A percentile compares a stretch with the other conserved stretches of the same genome.
Evolutionary conservation across 2,797 vertebrate genomes (phyloP).

Genomic region (Lacerta bilineata): DNA sequence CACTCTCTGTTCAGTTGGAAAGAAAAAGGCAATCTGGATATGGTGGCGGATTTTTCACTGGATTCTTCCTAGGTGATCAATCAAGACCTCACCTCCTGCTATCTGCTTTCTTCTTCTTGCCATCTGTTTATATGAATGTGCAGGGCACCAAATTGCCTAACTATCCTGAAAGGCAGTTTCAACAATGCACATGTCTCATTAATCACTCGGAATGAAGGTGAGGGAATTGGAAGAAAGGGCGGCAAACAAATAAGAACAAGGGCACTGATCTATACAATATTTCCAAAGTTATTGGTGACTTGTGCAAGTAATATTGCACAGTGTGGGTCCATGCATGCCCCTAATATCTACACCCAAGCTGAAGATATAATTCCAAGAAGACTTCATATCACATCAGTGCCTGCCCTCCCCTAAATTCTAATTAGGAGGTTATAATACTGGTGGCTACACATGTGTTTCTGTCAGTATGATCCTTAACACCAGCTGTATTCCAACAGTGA

Average conservation of each 20-base stretch:
- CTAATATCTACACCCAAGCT: not conserved
- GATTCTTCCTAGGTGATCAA: constrained; percentile 12
- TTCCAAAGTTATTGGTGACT: not conserved
- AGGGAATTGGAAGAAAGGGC: not conserved
- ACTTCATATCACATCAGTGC: constrained; percentile 39
- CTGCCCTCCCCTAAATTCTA: constrained; percentile 52
- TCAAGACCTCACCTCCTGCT: constrained; percentile 5
- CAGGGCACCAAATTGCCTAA: not conserved
- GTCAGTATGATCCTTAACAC: constrained; percentile 65
- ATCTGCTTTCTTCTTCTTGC: not conserved
- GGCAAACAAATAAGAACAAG: not conserved
- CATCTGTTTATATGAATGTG: constrained; percentile 14
- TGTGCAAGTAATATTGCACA: not conserved
- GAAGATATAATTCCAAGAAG: constrained; percentile 41
- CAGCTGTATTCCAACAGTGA: constrained; percentile 65
- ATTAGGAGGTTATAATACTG: constrained; percentile 63
- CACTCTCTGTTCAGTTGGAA: constrained; percentile 23
- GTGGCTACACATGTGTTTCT: constrained; percentile 65
- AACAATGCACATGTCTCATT: not conserved
- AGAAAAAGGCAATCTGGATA: not conserved
- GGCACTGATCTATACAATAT: not conserved
- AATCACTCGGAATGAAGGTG: not conserved
- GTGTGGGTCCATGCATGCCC: too few species aligned
- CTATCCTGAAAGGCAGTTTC: not conserved
- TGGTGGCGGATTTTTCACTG: not conserved